Evolutionary conservation across 2,113 vertebrate genomes (phyloP), one percentile per base, ranked within the genome.

Genomic region (Hemicordylus capensis): DNA sequence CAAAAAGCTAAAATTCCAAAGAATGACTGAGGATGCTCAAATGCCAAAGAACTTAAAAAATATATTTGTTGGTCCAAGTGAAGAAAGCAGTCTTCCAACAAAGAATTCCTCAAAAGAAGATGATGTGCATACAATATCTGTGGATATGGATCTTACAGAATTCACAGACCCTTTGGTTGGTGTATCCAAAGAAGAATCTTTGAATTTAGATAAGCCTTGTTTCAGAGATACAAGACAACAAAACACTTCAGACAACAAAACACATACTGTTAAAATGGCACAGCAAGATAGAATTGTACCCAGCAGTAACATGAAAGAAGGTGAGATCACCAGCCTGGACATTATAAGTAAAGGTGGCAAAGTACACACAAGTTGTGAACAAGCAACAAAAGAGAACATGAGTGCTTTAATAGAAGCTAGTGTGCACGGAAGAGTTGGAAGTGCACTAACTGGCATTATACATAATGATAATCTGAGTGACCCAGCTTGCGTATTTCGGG

Each of bases 11-110:
- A 56, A 77, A 24, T 69, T 58, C 15, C 83, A 77, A 67, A 51
- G 81, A 83, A 37, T 73, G 6, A 82, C 92, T 87, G 94, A 95
- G 81, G 85, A 73, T 0, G 89, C 77, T 22, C 92, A 69, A 83
- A 80, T 79, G 70, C 94, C 89, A 61, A 96, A 94, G 88, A 93
- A 83, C 56, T 59, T 83, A 1, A 96, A 92, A 93, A 88, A 67
- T 90, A 80, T 86, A 59, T 51, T 85, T 84, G 91, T 85, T 84
- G 91, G 81, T 70, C 81, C 90, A n/a, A 64, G 72, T 44, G 92
- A 93, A 81, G 91, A 93, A 76, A 24, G 15, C 76, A 58, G 66
- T 83, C 15, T 83, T 88, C 88, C 85, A 87, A 73, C 59, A 85
- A 46, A 84, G 87, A 84, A 79, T 79, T 93, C 88, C 81, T 90